A percentile compares a stretch with the other conserved stretches of the same genome.
These are phyloP conservation scores for Phlogophora meticulosa DNA, from an alignment of 2,888 invertebrate species.

Conservation along the genomic window DNA sequence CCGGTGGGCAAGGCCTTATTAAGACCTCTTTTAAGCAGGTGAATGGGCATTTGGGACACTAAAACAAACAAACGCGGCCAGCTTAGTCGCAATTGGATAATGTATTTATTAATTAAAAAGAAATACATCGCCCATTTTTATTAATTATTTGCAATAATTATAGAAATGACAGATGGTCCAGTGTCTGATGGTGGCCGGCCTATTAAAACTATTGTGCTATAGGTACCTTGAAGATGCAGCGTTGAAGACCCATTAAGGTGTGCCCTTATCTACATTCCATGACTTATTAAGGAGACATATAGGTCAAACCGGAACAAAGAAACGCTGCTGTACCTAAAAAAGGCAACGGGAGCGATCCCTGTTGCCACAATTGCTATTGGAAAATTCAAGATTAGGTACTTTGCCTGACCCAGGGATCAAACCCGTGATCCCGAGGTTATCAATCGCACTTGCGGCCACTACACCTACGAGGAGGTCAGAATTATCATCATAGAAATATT, in stretches of 20 bases:
- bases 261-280: no score
- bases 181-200: background rate
- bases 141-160: constrained; percentile 15
- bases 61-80: constrained; percentile 28
- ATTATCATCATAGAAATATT: background rate
- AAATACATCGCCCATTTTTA: constrained; percentile 1
- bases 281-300: no score
- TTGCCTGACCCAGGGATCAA: no score
- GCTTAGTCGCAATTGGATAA: constrained; percentile 8
- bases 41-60: constrained; percentile 30
- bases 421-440: background rate
- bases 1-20: constrained; percentile 45
- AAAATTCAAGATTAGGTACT: background rate
- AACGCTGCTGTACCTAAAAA: no score
- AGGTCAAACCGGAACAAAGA: no score
- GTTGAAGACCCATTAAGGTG: background rate
- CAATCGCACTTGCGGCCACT: background rate
- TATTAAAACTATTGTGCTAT: background rate
- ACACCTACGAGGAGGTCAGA: no score
- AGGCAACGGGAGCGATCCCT: no score
- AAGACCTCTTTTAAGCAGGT: constrained; percentile 47
- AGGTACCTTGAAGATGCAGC: background rate
- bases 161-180: constrained; percentile 25
- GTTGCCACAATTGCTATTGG: background rate
- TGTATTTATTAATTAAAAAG: constrained; percentile 31